These are phyloP conservation scores for Agapornis canus DNA, from an alignment of 2,797 vertebrate genomes.

Conservation along the genomic window DNA sequence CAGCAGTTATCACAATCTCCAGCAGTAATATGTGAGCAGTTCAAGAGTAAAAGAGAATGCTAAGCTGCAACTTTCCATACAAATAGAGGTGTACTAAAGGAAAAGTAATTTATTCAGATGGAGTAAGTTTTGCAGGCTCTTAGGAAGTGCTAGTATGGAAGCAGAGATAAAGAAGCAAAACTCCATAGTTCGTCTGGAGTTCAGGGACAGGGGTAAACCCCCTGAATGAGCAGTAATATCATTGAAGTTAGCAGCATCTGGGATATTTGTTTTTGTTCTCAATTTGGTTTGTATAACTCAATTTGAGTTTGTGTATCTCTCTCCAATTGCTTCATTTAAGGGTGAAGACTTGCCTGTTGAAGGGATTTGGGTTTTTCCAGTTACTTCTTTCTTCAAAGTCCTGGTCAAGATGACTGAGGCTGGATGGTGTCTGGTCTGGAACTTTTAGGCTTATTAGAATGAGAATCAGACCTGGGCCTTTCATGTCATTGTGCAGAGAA, in stretches of 20 bases:
- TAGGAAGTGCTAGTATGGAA: neutral
- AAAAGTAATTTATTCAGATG: neutral
- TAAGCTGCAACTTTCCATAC: neutral
- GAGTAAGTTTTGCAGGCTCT: neutral
- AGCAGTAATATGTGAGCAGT: neutral
- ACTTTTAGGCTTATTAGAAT: neutral
- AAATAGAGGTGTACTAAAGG: neutral
- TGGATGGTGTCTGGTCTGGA: neutral
- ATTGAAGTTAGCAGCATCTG: neutral
- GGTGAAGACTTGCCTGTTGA: neutral
- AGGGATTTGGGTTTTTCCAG: neutral
- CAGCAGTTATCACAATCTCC: constrained; percentile 11
- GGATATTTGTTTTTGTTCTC: neutral
- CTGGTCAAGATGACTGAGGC: neutral
- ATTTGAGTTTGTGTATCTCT: neutral
- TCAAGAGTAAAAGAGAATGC: neutral
- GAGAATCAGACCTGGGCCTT: neutral
- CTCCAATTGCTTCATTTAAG: neutral
- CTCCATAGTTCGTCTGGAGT: neutral
- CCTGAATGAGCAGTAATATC: neutral
- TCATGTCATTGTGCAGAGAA: neutral
- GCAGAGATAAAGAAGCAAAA: neutral
- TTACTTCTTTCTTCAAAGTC: neutral
- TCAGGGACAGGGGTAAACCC: neutral
- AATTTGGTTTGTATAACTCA: neutral